phyloP scores from a whole-genome alignment of 2,888 invertebrate species.

The Phengaris arion region DNA sequence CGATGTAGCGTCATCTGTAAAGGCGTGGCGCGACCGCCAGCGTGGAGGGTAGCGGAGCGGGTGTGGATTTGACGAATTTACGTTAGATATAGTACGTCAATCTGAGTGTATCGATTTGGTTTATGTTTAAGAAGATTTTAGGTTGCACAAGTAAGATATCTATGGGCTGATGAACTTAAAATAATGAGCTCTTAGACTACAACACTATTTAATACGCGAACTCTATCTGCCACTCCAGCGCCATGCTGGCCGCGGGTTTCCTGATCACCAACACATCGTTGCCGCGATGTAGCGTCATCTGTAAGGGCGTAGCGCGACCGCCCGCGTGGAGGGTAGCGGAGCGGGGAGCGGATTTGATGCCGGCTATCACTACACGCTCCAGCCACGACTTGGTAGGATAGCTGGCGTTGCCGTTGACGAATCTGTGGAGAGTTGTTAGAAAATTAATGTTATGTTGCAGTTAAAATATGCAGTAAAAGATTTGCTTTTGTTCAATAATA shows the following conservation, averaged over 20 bases:
- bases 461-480: too few species aligned
- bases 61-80: too few species aligned
- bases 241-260: conserved; percentile 91
- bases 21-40: too few species aligned
- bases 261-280: conserved; percentile 86
- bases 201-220: conserved; percentile 59
- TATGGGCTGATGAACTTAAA: not conserved
- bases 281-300: conserved; percentile 83
- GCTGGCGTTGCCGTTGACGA: conserved; percentile 81
- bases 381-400: conserved; percentile 92
- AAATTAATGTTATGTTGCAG: too few species aligned
- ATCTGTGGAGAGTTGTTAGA: conserved; percentile 48
- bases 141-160: not conserved
- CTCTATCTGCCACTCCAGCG: conserved; percentile 86
- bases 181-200: not conserved
- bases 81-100: too few species aligned
- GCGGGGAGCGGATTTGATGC: conserved; percentile 84
- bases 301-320: conserved; percentile 77
- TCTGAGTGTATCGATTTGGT: too few species aligned
- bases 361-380: conserved; percentile 91
- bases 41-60: too few species aligned
- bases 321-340: conserved; percentile 82
- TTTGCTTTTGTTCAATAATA: too few species aligned
- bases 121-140: too few species aligned
- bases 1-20: too few species aligned